phyloP scores from a whole-genome alignment of 2,113 vertebrate genomes.

The Psittacula cyanocephala region DNA sequence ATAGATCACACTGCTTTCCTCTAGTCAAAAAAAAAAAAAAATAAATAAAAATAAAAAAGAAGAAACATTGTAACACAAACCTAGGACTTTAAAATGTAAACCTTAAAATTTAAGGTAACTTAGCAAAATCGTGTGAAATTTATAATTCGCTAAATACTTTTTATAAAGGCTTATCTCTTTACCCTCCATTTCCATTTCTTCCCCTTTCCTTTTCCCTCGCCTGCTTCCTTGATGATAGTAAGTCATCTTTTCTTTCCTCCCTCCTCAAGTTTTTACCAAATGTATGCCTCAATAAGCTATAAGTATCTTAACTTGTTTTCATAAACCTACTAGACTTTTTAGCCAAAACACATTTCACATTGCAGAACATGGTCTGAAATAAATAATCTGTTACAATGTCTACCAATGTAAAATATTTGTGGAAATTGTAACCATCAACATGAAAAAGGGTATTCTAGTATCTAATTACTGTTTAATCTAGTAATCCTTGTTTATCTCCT shows the following conservation, averaged over 20 bases:
- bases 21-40: neutral
- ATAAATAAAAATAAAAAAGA: no score
- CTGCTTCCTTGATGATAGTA: neutral
- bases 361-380: neutral
- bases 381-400: neutral
- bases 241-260: neutral
- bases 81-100: neutral
- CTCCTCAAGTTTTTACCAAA: neutral
- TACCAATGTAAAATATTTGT: neutral
- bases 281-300: neutral
- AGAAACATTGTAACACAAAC: neutral
- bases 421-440: neutral
- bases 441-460: neutral
- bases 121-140: neutral
- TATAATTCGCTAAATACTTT: neutral
- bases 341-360: neutral
- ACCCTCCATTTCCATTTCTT: neutral
- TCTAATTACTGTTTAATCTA: neutral
- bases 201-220: neutral
- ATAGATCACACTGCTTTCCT: neutral
- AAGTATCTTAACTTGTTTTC: neutral
- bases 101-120: neutral
- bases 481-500: neutral
- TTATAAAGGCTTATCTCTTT: neutral
- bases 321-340: neutral